These are phyloP conservation scores for Steinernema feltiae DNA, from an alignment of 1,140 invertebrate genomes.

Conservation along the genomic window DNA sequence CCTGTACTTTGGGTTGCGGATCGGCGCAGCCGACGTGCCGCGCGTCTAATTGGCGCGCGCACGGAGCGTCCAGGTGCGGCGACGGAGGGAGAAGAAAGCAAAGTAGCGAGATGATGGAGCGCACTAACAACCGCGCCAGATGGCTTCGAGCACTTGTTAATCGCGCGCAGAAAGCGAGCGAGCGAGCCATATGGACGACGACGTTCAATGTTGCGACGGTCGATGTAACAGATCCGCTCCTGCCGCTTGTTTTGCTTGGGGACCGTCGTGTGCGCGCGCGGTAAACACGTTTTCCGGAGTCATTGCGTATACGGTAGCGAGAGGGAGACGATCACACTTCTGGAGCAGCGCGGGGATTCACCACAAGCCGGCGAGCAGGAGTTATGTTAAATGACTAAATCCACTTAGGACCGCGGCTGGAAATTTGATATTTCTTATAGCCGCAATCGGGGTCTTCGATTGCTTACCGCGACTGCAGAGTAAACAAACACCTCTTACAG, in stretches of 20 bases:
- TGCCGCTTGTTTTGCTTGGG: no score
- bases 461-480: background rate
- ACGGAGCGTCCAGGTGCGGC: background rate
- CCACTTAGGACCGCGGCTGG: background rate
- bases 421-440: constrained; percentile 2
- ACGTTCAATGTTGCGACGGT: background rate
- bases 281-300: background rate
- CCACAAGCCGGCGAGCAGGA: background rate
- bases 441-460: background rate
- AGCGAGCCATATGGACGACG: background rate
- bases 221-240: no score
- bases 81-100: background rate
- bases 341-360: no score
- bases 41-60: background rate
- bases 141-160: constrained; percentile 13
- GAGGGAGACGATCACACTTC: no score
- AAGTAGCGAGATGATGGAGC: background rate
- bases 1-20: background rate
- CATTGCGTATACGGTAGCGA: no score
- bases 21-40: background rate
- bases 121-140: background rate
- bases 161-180: background rate
- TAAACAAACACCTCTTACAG: background rate
- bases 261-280: background rate
- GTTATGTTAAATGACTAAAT: background rate